A percentile compares a stretch with the other conserved stretches of the same genome.
Conservation (phyloP, 2,797 vertebrate species). For the Potorous gilbertii region DNA sequence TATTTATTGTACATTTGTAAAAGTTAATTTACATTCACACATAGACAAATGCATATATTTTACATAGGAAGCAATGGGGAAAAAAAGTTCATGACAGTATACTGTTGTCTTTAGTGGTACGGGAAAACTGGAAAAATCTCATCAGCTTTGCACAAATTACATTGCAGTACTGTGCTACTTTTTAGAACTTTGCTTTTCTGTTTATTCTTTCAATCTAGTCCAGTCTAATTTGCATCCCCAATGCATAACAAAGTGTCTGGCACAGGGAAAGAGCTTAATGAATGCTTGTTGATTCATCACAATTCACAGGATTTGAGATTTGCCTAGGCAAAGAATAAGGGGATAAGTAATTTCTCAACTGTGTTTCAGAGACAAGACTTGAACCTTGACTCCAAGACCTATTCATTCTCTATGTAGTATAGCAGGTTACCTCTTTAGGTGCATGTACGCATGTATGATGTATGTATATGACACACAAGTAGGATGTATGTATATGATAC, state of each 20-base stretch:
- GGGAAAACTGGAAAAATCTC: constrained; percentile 8
- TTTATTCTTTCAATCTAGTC: constrained; percentile 12
- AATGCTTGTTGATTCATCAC: neutral
- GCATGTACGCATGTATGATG: neutral
- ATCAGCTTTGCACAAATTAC: neutral
- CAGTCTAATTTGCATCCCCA: neutral
- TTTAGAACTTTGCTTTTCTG: neutral
- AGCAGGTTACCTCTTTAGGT: neutral
- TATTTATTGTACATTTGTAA: constrained; percentile 44
- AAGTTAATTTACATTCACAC: constrained; percentile 3
- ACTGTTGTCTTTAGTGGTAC: neutral
- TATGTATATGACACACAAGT: too few relatives aligned
- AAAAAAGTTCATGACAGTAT: neutral
- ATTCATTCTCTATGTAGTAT: neutral
- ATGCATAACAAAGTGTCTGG: neutral
- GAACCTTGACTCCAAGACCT: neutral
- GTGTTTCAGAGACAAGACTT: neutral
- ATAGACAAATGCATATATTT: neutral
- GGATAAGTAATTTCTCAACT: neutral
- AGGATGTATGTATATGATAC: neutral
- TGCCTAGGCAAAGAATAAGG: neutral
- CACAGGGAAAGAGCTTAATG: neutral
- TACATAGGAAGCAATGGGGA: neutral
- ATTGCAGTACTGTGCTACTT: neutral
- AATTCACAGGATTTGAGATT: neutral